Base-by-base conservation (phyloP, 1,140 invertebrate genomes). In the Megalonaias nervosa region DNA sequence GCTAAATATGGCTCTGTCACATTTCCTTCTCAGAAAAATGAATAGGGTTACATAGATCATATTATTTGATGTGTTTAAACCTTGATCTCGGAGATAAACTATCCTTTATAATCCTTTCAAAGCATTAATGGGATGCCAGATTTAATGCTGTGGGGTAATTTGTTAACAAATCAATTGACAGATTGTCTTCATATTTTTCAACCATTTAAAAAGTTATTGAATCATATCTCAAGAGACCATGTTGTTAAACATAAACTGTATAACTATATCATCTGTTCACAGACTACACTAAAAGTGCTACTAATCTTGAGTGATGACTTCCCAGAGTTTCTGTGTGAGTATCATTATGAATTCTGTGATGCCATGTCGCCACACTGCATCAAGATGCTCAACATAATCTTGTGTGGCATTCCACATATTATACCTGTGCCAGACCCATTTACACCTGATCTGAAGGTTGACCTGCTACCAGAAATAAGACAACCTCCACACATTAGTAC, bases 341-440 rank as follows among this genome's bases (percentile, higher is more conserved):
- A 99, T 89, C 97, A 99, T 89, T 99, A 99, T 88, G 96, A 96
- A n/a, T 99, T 99, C 91, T 99, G 98, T 90, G 98, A 99, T 91
- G 97, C 97, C 62, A 99, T 99, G 86, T 98, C 98, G 79, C 96
- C 98, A 1, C 99, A 99, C 89, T 99, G 98, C 89, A 98, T 99
- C 84, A 98, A 99, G 91, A 98, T 99, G 97, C 93, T 98, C 60
- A 99, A 99, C 90, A 92, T 99, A 14, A 98, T 99, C 67, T 92
- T 99, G 64, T 98, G 97, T 23, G 98, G 99, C 14, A 99, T 99
- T 86, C 98, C 99, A 17, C 93, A 98, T 59, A 98, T 98, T 84
- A 99, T 99, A 98, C 92, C 97, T 16, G 92, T 99, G 65, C 98
- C 98, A 0, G 98, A 99, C 93, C 98, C 98, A 0, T 99, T 99